phyloP scores from a whole-genome alignment of 2,113 vertebrate genomes.

The Phrynosoma blainvillii region DNA sequence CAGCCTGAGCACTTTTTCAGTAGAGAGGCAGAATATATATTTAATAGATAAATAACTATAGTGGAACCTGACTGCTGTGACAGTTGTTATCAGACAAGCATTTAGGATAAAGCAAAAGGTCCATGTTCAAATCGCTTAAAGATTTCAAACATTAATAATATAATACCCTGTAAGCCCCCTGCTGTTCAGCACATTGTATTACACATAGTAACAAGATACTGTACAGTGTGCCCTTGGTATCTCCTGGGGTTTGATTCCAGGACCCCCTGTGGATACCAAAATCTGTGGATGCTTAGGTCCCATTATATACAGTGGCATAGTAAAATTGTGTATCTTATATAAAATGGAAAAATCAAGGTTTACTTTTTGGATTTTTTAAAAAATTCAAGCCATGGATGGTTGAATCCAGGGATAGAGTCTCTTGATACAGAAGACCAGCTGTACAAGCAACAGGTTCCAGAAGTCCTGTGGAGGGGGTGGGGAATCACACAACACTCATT shows the following conservation, averaged over 20 bases:
- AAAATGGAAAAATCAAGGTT: no score
- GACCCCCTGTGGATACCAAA: no score
- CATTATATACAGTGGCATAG: no score
- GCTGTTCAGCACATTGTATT: not conserved
- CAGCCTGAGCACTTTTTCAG: not conserved
- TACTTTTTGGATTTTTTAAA: no score
- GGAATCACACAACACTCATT: no score
- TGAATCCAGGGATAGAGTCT: no score
- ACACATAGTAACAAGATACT: no score
- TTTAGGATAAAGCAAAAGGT: not conserved
- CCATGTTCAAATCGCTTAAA: not conserved
- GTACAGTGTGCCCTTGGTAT: not conserved
- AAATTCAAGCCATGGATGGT: no score
- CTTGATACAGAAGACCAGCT: not conserved
- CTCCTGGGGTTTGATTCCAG: not conserved
- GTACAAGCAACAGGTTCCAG: not conserved
- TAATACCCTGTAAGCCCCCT: constrained; percentile 14
- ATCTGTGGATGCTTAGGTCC: no score
- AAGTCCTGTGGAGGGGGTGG: no score
- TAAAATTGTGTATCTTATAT: no score
- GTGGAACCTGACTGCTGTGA: not conserved
- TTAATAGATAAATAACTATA: not conserved
- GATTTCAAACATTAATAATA: not conserved
- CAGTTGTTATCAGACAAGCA: not conserved
- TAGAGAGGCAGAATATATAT: not conserved